Percentiles rank a stretch among this genome's conserved stretches.
These are phyloP conservation scores for Galeopterus variegatus DNA, from an alignment of 2,113 vertebrate genomes.

Conservation along the genomic window DNA sequence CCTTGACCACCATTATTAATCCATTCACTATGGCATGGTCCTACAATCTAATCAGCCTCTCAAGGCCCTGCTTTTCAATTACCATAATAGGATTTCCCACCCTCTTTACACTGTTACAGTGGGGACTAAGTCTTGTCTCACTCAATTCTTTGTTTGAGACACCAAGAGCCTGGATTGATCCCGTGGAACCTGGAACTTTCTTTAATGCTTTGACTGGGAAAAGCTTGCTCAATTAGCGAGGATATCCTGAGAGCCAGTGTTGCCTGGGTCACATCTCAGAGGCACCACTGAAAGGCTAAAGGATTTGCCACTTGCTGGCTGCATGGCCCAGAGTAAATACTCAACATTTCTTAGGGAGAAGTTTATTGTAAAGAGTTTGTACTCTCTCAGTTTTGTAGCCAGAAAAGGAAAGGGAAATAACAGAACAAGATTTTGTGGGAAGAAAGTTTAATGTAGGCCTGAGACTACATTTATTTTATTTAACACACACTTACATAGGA, in stretches of 20 bases:
- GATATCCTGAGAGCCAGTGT: not conserved
- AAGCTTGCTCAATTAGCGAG: not conserved
- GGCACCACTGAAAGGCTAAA: not conserved
- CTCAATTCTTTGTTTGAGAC: too few relatives aligned
- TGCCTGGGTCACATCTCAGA: not conserved
- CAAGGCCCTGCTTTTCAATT: too few relatives aligned
- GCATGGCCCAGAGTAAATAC: not conserved
- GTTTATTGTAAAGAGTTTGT: not conserved
- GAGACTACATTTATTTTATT: constrained; percentile 8
- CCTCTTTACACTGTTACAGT: too few relatives aligned
- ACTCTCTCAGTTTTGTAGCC: not conserved
- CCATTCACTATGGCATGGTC: too few relatives aligned
- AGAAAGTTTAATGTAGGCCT: not conserved
- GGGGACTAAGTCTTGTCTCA: too few relatives aligned
- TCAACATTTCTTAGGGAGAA: not conserved
- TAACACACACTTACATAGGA: not conserved
- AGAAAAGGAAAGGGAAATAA: not conserved
- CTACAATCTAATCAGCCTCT: too few relatives aligned
- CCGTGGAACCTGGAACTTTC: too few relatives aligned
- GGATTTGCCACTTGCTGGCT: not conserved
- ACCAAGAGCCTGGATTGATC: too few relatives aligned
- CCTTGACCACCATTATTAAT: too few relatives aligned
- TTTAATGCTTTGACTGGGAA: not conserved
- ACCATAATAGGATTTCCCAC: too few relatives aligned
- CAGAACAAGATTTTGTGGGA: not conserved